These are phyloP conservation scores for Sciurus carolinensis DNA, from an alignment of 2,797 vertebrate genomes.

Conservation along the genomic window DNA sequence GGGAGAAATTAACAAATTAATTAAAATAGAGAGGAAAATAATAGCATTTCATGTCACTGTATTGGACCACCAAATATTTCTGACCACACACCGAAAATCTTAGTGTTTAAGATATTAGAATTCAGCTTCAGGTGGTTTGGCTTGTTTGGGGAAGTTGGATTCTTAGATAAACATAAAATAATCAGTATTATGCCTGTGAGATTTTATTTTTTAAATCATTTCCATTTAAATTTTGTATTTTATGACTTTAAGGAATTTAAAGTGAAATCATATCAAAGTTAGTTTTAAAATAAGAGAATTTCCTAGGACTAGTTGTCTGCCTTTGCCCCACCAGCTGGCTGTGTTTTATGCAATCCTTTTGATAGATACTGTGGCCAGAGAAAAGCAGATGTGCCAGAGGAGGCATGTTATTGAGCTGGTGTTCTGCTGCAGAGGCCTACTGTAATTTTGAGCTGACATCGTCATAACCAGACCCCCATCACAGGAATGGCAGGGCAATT, in stretches of 20 bases:
- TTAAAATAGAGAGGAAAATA: background rate
- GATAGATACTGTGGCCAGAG: background rate
- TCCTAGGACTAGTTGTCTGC: background rate
- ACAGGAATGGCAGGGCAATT: background rate
- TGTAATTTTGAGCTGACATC: background rate
- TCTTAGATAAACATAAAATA: constrained; percentile 34
- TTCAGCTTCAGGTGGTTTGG: background rate
- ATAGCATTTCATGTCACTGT: background rate
- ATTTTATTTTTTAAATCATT: constrained; percentile 54
- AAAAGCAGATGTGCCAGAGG: background rate
- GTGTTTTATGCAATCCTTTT: background rate
- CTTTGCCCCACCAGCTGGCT: background rate
- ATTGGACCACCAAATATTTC: background rate
- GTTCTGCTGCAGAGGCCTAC: background rate
- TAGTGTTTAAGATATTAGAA: background rate
- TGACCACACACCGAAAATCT: background rate
- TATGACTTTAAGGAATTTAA: constrained; percentile 26
- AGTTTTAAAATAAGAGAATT: constrained; percentile 30
- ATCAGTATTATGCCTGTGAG: background rate
- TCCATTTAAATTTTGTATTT: constrained; percentile 57
- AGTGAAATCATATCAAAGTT: constrained; percentile 38
- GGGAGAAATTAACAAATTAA: background rate
- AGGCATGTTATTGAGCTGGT: background rate
- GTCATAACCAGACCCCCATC: accelerated
- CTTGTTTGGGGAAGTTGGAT: constrained; percentile 20